Percentiles rank a stretch among this genome's conserved stretches.
These are phyloP conservation scores for Andricus quercusramuli DNA, from an alignment of 2,888 invertebrate genomes.

Conservation along the genomic window DNA sequence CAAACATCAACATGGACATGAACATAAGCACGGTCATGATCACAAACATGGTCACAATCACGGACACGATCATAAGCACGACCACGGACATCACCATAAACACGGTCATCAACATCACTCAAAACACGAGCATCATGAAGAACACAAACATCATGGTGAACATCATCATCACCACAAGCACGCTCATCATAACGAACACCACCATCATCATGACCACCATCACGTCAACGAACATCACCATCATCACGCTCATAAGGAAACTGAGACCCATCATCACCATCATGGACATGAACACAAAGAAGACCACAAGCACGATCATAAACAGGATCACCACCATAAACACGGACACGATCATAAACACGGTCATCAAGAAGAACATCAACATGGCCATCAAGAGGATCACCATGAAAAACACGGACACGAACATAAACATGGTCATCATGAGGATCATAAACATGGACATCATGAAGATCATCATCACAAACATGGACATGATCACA, in stretches of 20 bases:
- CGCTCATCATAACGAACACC: conserved; percentile 69
- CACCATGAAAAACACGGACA: conserved; percentile 63
- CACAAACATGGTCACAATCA: conserved; percentile 62
- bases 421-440: conserved; percentile 60
- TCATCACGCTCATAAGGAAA: conserved; percentile 70
- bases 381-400: conserved; percentile 59
- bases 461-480: conserved; percentile 63
- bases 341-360: conserved; percentile 68
- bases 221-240: conserved; percentile 72
- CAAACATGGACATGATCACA: conserved; percentile 59
- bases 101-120: conserved; percentile 67
- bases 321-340: conserved; percentile 68
- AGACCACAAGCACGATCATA: conserved; percentile 69
- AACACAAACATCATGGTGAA: conserved; percentile 67
- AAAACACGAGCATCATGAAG: conserved; percentile 67
- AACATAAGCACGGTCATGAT: conserved; percentile 60
- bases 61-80: conserved; percentile 62
- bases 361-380: conserved; percentile 61
- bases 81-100: conserved; percentile 65
- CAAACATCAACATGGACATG: conserved; percentile 63
- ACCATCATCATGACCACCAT: conserved; percentile 71
- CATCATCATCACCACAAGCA: conserved; percentile 72
- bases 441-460: conserved; percentile 63
- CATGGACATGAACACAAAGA: conserved; percentile 71
- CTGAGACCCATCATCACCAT: conserved; percentile 70